Evolutionary conservation across 2,797 vertebrate species (phyloP).

Genomic region (Euthynnus affinis): DNA sequence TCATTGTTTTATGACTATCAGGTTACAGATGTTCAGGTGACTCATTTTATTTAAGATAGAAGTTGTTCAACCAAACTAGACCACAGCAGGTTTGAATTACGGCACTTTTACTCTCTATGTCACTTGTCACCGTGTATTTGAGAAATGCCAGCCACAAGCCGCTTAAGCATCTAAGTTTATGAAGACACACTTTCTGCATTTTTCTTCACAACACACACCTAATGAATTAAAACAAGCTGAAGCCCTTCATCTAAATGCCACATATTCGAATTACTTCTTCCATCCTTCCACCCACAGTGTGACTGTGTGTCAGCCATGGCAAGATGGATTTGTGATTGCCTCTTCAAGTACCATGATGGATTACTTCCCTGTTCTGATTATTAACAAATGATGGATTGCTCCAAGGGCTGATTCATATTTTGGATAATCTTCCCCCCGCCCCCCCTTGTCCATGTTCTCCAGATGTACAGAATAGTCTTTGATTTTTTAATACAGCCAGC

Average conservation of each 20-base stretch:
- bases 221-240: conserved; percentile 13
- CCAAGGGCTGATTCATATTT: conserved; percentile 43
- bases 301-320: conserved; percentile 43
- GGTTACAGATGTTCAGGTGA: conserved; percentile 57
- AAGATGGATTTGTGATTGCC: conserved; percentile 59
- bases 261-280: conserved; percentile 36
- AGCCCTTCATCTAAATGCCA: conserved; percentile 7
- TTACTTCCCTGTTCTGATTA: conserved; percentile 65
- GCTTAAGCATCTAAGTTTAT: not conserved
- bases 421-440: conserved; percentile 25
- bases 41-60: conserved; percentile 38
- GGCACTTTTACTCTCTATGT: not conserved
- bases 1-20: conserved; percentile 37
- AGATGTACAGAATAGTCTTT: conserved; percentile 61
- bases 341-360: conserved; percentile 55
- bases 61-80: conserved; percentile 25
- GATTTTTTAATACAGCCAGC: conserved; percentile 46
- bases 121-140: conserved; percentile 21
- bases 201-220: not conserved
- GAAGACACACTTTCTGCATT: conserved; percentile 9
- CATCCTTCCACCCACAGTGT: not conserved
- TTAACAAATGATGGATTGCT: conserved; percentile 63
- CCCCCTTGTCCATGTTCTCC: conserved; percentile 42
- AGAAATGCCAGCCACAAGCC: conserved; percentile 7
- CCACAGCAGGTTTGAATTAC: conserved; percentile 52